Evolutionary conservation across 2,797 vertebrate genomes (phyloP).

Genomic region (Chaetodon trifasciatus): DNA sequence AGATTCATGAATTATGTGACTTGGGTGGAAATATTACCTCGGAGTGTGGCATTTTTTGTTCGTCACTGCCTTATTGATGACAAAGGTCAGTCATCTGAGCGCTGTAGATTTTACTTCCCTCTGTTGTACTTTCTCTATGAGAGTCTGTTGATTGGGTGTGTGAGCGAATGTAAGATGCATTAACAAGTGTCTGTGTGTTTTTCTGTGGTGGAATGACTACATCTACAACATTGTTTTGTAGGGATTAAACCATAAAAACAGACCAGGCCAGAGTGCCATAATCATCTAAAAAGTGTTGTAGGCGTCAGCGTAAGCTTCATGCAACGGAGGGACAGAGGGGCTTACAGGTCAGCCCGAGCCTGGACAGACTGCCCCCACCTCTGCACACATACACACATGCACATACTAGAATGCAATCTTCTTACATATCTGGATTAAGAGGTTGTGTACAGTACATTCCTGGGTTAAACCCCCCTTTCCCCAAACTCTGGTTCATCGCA

Average conservation of each 20-base stretch:
- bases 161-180: not conserved
- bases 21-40: not conserved
- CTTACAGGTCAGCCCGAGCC: constrained; percentile 65
- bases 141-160: constrained; percentile 24
- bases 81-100: constrained; percentile 25
- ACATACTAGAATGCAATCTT: constrained; percentile 76
- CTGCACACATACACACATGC: constrained; percentile 30
- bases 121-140: constrained; percentile 21
- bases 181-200: not conserved
- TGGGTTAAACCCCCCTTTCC: constrained; percentile 50
- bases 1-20: not conserved
- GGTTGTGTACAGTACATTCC: constrained; percentile 70
- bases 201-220: not conserved
- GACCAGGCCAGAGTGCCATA: constrained; percentile 39
- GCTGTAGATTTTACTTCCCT: constrained; percentile 23
- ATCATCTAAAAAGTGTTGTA: constrained; percentile 64
- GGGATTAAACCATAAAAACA: constrained; percentile 52
- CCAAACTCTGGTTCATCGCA: constrained; percentile 45
- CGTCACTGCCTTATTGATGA: not conserved
- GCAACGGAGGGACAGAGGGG: constrained; percentile 52
- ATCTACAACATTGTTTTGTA: constrained; percentile 24
- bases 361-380: constrained; percentile 45
- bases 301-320: constrained; percentile 60
- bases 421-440: constrained; percentile 81
- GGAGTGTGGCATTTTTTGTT: too few species aligned